A percentile compares a stretch with the other conserved stretches of the same genome.
phyloP scores from a whole-genome alignment of 2,797 vertebrate genomes.

The Buphagus erythrorhynchus region DNA sequence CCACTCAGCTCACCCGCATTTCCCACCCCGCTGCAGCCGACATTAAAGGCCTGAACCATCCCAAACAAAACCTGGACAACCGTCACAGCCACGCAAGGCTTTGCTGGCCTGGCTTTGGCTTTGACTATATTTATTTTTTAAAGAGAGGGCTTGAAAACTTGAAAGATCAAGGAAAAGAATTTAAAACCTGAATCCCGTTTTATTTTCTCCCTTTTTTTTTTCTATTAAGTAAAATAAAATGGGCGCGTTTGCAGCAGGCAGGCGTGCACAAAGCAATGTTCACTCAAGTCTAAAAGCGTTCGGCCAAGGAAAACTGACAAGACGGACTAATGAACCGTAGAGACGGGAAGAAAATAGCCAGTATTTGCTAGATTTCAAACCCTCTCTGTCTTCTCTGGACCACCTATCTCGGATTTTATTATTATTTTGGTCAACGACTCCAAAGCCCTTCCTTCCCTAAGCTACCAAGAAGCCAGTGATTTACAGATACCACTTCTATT shows the following conservation, averaged over 20 bases:
- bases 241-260: constrained; percentile 73
- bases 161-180: constrained; percentile 39
- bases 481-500: constrained; percentile 71
- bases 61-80: constrained; percentile 6
- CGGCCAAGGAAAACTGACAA: constrained; percentile 92
- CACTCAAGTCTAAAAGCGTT: constrained; percentile 89
- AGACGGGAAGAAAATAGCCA: constrained; percentile 85
- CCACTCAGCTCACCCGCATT: background rate
- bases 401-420: constrained; percentile 81
- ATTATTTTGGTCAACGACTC: constrained; percentile 63
- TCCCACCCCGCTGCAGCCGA: background rate
- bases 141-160: constrained; percentile 15
- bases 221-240: constrained; percentile 78
- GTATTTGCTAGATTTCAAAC: constrained; percentile 85
- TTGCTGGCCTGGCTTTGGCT: background rate
- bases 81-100: background rate
- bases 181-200: constrained; percentile 58
- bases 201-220: background rate
- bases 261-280: constrained; percentile 88
- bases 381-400: constrained; percentile 75
- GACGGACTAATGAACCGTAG: constrained; percentile 92
- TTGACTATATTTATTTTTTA: background rate
- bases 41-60: background rate
- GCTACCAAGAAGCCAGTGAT: constrained; percentile 61
- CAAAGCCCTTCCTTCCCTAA: constrained; percentile 57